Conservation (phyloP, 2,113 vertebrate genomes). For the Echinops telfairi region DNA sequence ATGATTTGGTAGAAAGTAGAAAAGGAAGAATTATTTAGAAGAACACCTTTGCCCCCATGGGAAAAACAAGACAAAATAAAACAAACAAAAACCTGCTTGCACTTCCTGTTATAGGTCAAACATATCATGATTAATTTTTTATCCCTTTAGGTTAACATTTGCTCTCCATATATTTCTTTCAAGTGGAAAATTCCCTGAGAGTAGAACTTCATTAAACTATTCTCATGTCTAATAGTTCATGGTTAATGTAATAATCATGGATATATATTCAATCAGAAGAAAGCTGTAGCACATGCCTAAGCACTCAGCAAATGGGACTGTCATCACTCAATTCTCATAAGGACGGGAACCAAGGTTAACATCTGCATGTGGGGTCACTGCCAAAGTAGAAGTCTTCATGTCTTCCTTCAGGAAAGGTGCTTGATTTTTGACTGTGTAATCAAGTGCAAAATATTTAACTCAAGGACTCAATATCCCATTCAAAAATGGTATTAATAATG, state of each 20-base stretch:
- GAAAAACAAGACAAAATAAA: too few relatives aligned
- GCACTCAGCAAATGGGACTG: not conserved
- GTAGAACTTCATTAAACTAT: conserved; percentile 38
- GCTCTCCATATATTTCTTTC: conserved; percentile 18
- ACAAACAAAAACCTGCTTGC: not conserved
- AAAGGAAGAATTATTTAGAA: conserved; percentile 48
- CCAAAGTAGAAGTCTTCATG: not conserved
- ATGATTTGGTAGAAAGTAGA: not conserved
- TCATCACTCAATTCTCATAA: conserved; percentile 11
- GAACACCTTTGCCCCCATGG: conserved; percentile 14
- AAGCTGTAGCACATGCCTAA: not conserved
- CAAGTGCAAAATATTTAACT: conserved; percentile 29
- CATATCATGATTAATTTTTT: conserved; percentile 40
- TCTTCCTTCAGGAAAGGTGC: not conserved
- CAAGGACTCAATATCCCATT: not conserved
- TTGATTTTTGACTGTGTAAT: not conserved
- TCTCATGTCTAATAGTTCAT: conserved; percentile 54
- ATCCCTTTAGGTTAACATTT: conserved; percentile 51
- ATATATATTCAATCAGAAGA: not conserved
- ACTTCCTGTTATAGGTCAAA: not conserved
- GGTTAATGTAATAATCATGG: conserved; percentile 52
- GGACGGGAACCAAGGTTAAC: not conserved
- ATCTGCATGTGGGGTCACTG: not conserved
- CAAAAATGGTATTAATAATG: too few relatives aligned
- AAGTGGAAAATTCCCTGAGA: conserved; percentile 43